These are phyloP conservation scores for Sturnira hondurensis DNA, from an alignment of 2,113 vertebrate genomes.

Conservation along the genomic window DNA sequence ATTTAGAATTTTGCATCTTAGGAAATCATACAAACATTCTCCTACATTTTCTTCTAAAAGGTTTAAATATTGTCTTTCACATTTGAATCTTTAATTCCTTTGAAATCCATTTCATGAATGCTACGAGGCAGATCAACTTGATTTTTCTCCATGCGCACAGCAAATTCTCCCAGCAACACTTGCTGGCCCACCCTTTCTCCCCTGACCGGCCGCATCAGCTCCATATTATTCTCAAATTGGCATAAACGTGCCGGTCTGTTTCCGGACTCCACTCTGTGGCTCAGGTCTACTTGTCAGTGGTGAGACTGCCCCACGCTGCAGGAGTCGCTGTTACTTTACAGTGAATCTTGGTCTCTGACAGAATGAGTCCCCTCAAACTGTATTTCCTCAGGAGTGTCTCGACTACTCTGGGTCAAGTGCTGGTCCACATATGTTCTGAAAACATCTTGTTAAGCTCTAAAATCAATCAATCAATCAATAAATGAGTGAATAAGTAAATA, in stretches of 20 bases:
- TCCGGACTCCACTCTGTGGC: neutral
- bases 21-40: neutral
- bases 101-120: neutral
- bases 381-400: neutral
- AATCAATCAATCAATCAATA: neutral
- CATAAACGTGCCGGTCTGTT: neutral
- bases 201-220: neutral
- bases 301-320: neutral
- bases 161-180: neutral
- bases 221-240: neutral
- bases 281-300: neutral
- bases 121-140: neutral
- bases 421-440: neutral
- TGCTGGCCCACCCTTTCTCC: neutral
- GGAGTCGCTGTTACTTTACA: neutral
- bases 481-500: too few species aligned
- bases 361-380: neutral
- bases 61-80: neutral
- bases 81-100: neutral
- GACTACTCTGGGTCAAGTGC: neutral
- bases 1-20: neutral
- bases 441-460: neutral
- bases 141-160: neutral
- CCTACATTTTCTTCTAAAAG: neutral
- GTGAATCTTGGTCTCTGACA: neutral